Evolutionary conservation across 2,797 vertebrate genomes (phyloP), one percentile per base, ranked within the genome.

Genomic region (Propithecus deckenii): DNA sequence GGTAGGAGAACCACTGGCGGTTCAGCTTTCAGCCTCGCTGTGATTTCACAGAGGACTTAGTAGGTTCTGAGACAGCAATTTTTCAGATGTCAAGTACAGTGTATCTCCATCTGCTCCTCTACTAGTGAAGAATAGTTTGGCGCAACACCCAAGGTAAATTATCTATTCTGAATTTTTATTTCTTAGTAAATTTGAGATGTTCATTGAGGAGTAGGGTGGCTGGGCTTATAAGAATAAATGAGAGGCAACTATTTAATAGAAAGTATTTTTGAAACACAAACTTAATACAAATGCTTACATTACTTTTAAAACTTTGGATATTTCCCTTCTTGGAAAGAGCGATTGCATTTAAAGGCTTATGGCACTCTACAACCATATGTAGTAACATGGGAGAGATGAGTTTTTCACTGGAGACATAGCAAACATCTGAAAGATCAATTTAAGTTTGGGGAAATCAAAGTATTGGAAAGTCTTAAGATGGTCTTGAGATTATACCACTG

Each of bases 161-260:
- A 89, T 20, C 46, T n/a, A 0, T 52, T 92, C 38, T 81, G 22
- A 84, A 84, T 50, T 78, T 93, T 61, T 55, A 55, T 67, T 80
- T 95, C 72, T 76, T n/a, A 72, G 61, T 52, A 72, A 93, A 96
- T 76, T 20, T 87, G 86, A 92, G 52, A 76, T n/a, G 11, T 46
- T 67, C 48, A 61, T 3, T 84, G 43, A 4, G 35, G 20, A 18
- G 6, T 23, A 89, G n/a, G 4, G 30, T 67, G 20, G 46, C 7
- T 48, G 61, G 43, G 18, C 5, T 79, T 63, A 4, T 69, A 83
- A 87, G 50, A 57, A 76, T 59, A 95, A 93, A 92, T 35, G n/a
- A 76, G 20, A 93, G 22, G 23, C 38, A 89, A 95, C 20, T 88
- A 57, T 57, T 57, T 23, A 57, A 57, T 57, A 43, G 79, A 46